Percentiles rank a stretch among this genome's conserved stretches.
Evolutionary conservation across 2,797 vertebrate genomes (phyloP).

Genomic region (Melopsittacus undulatus): DNA sequence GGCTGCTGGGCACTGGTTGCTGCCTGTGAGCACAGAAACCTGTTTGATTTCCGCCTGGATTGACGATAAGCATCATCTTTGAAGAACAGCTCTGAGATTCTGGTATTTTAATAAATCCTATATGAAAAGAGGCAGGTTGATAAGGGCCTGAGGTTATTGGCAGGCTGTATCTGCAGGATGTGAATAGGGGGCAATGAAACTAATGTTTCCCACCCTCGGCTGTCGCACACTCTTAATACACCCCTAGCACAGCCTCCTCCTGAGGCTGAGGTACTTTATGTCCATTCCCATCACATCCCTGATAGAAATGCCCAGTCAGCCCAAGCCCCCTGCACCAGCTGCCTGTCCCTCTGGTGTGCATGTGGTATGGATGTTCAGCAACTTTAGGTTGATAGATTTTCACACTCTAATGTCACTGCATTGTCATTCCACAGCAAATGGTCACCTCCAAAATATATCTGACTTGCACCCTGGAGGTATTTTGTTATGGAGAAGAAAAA

Average conservation of each 20-base stretch:
- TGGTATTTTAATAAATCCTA: not conserved
- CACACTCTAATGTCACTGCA: not conserved
- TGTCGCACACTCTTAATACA: accelerated
- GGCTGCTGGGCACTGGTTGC: not conserved
- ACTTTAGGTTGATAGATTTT: not conserved
- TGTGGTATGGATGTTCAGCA: not conserved
- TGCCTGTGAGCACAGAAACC: not conserved
- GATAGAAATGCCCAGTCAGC: not conserved
- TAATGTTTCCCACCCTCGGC: not conserved
- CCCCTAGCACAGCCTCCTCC: not conserved
- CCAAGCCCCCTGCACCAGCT: not conserved
- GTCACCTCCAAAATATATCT: accelerated
- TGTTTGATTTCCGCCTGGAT: not conserved
- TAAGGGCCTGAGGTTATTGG: not conserved
- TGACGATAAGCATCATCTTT: not conserved
- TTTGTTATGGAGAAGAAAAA: not conserved
- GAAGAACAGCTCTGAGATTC: not conserved
- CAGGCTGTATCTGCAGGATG: not conserved
- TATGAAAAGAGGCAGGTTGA: not conserved
- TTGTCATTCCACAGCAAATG: not conserved
- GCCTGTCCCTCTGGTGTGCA: not conserved
- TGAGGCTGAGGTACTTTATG: not conserved
- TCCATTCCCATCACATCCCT: not conserved
- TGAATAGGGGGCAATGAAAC: not conserved
- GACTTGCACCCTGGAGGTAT: not conserved